Percentiles rank a stretch among this genome's conserved stretches.
phyloP scores from a whole-genome alignment of 2,797 vertebrate species.

The Fistularia commersonii region DNA sequence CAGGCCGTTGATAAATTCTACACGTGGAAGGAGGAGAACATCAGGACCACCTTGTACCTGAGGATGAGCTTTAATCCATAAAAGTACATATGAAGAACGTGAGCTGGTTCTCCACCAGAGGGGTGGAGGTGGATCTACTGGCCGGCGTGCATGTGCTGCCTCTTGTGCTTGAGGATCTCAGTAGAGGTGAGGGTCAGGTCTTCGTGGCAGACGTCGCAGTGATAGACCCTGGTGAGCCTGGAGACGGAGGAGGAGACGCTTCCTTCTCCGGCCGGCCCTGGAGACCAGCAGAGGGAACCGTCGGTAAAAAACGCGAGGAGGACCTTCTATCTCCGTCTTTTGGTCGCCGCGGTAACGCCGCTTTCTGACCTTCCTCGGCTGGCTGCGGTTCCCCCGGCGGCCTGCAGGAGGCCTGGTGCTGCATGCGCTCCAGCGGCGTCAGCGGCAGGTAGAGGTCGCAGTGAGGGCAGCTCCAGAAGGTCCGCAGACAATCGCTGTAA shows the following conservation, averaged over 20 bases:
- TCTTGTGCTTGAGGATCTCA: conserved; percentile 86
- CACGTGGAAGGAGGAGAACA: too few species aligned
- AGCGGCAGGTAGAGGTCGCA: conserved; percentile 87
- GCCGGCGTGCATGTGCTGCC: conserved; percentile 73
- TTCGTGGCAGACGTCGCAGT: conserved; percentile 78
- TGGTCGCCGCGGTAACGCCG: too few species aligned
- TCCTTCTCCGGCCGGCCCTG: conserved; percentile 41
- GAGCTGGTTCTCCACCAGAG: conserved; percentile 1
- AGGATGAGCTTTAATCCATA: not conserved
- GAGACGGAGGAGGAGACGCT: conserved; percentile 18
- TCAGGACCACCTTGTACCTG: too few species aligned
- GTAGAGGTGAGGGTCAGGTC: conserved; percentile 84
- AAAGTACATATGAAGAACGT: conserved; percentile 1
- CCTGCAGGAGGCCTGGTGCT: conserved; percentile 81
- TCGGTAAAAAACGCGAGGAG: not conserved
- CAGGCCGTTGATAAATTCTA: too few species aligned
- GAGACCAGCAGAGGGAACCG: conserved; percentile 3
- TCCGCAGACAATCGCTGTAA: conserved; percentile 88
- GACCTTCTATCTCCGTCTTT: too few species aligned
- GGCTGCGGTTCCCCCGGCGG: conserved; percentile 53
- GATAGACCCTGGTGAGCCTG: conserved; percentile 74
- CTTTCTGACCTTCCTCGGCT: conserved; percentile 48
- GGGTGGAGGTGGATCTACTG: conserved; percentile 26
- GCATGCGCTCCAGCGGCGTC: conserved; percentile 87
- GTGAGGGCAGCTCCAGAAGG: conserved; percentile 89